A percentile compares a stretch with the other conserved stretches of the same genome.
Conservation (phyloP, 2,113 vertebrate species). For the Nansenia antarctica region DNA sequence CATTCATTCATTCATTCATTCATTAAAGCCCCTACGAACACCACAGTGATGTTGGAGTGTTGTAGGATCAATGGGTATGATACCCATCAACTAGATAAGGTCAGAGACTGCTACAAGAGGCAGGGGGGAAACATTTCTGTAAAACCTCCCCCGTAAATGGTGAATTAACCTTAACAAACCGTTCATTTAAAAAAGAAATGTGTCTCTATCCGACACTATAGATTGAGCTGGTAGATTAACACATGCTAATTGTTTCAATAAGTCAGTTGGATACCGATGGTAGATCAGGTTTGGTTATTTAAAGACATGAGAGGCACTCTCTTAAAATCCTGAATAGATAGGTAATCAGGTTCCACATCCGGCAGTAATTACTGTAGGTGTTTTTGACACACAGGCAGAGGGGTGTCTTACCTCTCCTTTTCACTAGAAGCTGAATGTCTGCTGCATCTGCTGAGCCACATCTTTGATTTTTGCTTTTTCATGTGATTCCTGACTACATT, state of each 20-base stretch:
- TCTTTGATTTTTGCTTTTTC: not conserved
- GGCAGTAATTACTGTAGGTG: constrained; percentile 47
- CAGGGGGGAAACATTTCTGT: not conserved
- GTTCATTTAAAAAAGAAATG: constrained; percentile 31
- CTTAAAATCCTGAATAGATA: constrained; percentile 48
- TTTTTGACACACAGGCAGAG: constrained; percentile 29
- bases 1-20: too few relatives aligned
- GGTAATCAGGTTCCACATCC: constrained; percentile 54
- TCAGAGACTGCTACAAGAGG: not conserved
- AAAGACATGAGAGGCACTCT: constrained; percentile 47
- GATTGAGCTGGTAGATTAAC: constrained; percentile 40
- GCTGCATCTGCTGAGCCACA: not conserved
- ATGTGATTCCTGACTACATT: not conserved
- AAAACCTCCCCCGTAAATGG: constrained; percentile 13
- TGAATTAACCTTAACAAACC: constrained; percentile 17
- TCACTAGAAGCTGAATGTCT: not conserved
- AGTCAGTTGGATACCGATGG: constrained; percentile 46
- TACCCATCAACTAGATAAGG: constrained; percentile 22
- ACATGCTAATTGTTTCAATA: constrained; percentile 41
- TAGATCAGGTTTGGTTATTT: constrained; percentile 57
- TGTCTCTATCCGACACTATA: constrained; percentile 1
- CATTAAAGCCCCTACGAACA: constrained; percentile 26
- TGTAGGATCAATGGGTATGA: constrained; percentile 30
- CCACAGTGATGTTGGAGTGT: constrained; percentile 15
- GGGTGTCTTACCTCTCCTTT: not conserved